These are phyloP conservation scores for Gastrophysa polygoni DNA, from an alignment of 2,888 invertebrate genomes.

Conservation along the genomic window DNA sequence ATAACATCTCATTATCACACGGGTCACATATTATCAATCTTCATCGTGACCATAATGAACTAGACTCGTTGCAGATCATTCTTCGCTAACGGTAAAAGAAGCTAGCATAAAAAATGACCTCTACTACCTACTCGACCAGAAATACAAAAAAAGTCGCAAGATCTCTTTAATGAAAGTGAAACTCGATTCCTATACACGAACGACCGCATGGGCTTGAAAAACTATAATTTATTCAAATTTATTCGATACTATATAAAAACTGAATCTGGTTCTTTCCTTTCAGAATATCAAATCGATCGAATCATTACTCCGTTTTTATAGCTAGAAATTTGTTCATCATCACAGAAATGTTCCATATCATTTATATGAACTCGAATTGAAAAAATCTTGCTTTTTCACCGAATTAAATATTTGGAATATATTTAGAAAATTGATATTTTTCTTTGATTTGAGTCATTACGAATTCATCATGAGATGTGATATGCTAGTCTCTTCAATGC, in stretches of 20 bases:
- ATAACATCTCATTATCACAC: too few relatives aligned
- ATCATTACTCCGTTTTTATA: not conserved
- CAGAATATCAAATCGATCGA: not conserved
- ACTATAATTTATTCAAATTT: slow-evolving; percentile 16
- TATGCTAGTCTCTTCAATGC: too few relatives aligned
- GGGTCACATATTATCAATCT: too few relatives aligned
- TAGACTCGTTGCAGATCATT: too few relatives aligned
- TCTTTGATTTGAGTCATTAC: too few relatives aligned
- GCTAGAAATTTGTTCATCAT: not conserved
- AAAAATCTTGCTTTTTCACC: too few relatives aligned
- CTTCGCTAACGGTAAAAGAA: not conserved
- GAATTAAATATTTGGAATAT: too few relatives aligned
- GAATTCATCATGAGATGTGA: too few relatives aligned
- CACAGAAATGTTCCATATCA: not conserved
- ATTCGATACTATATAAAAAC: slow-evolving; percentile 12
- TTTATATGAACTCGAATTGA: not conserved
- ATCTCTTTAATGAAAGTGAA: slow-evolving; percentile 17
- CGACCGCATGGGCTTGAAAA: slow-evolving; percentile 11
- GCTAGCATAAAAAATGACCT: slow-evolving; percentile 11
- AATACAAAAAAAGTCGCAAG: slow-evolving; percentile 8
- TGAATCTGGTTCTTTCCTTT: slow-evolving; percentile 10
- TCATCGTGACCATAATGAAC: too few relatives aligned
- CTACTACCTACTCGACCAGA: not conserved
- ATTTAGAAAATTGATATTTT: too few relatives aligned
- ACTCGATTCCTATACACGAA: slow-evolving; percentile 7